Evolutionary conservation across 2,113 vertebrate genomes (phyloP), one percentile per base, ranked within the genome.

Genomic region (Actenoides lindsayi): DNA sequence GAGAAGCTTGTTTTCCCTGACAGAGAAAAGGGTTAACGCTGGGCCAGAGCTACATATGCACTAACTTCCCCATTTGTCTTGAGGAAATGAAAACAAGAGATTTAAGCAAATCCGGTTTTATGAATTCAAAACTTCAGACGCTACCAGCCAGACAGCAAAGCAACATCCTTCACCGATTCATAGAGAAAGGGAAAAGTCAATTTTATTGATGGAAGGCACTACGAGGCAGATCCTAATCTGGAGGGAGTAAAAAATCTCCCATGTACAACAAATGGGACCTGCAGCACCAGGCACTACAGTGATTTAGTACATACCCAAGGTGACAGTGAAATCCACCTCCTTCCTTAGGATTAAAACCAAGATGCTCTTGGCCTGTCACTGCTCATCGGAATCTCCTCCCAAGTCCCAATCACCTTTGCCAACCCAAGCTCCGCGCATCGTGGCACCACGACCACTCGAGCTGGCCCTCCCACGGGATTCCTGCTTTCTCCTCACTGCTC

Each of bases 1-100:
- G 84, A 89, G 93, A 56, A 74, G 89, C 76, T 92, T 87, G 4
- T 60, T 77, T 65, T 84, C 90, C 83, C 95, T 39, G 76, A 42
- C 86, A 89, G 75, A 77, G 64, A 65, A 68, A 90, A 88, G 91
- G 95, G 96, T 91, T 93, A 96, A 93, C 0, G 21, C 56, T 5
- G 92, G 79, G 78, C 82, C 87, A 89, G 83, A 75, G 46, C 94
- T 65, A 71, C 87, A 79, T 80, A 57, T 16, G 54, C 89, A 86
- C 87, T 63, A 44, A 89, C 57, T 87, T 73, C 83, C 82, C 67
- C 53, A 30, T 81, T 65, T 51, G 82, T 42, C 56, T 33, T 6
- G 54, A 78, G 94, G 83, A 92, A 84, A 69, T 1, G 51, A 50
- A 62, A 41, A 62, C 15, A 8, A 37, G 65, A 53, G 81, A 57